Evolutionary conservation across 2,888 invertebrate genomes (phyloP), one percentile per base, ranked within the genome.

Genomic region (Baccha elongata): DNA sequence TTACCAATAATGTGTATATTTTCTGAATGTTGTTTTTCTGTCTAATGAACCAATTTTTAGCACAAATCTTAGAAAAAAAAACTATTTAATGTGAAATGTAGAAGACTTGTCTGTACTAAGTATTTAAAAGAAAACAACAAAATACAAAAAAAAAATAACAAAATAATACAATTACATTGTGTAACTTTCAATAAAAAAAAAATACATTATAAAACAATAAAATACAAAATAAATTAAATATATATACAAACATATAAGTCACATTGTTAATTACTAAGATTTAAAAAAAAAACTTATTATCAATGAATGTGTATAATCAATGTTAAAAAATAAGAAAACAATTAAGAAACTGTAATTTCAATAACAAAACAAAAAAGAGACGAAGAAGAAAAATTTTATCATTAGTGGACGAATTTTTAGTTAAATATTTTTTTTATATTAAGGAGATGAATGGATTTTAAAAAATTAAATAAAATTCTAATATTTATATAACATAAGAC

Each of bases 301-400:
- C 29, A 69, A 64, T 73, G 60, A 69, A 85, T 87, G 85, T 87
- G 85, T 87, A 85, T 86, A 87, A 72, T 87, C 87, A 85, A 86
- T 87, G 87, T 87, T 87, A 79, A 85, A 85, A 79, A 84, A 87
- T 86, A 85, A 87, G 85, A 87, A 86, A 86, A 80, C 76, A 86
- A 86, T 87, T 86, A 87, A 89, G 90, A 90, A 90, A 90, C 90
- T 90, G 90, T 90, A 90, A 90, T 90, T 90, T 90, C 90, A 90
- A 88, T 87, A 87, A 68, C 50, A 44, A 35, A n/a, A 44, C 1
- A 17, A 21, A 40, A 48, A 67, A 52, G 35, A 7, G n/a, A n/a
- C n/a, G 29, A 32, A 52, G 19, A 48, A 50, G 55, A 65, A 65
- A n/a, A 46, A 65, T 21, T 55, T 60, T 74, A 84, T 79, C 60